Percentiles rank a stretch among this genome's conserved stretches.
These are phyloP conservation scores for Hormaphis cornu DNA, from an alignment of 1,140 invertebrate species.

Conservation along the genomic window DNA sequence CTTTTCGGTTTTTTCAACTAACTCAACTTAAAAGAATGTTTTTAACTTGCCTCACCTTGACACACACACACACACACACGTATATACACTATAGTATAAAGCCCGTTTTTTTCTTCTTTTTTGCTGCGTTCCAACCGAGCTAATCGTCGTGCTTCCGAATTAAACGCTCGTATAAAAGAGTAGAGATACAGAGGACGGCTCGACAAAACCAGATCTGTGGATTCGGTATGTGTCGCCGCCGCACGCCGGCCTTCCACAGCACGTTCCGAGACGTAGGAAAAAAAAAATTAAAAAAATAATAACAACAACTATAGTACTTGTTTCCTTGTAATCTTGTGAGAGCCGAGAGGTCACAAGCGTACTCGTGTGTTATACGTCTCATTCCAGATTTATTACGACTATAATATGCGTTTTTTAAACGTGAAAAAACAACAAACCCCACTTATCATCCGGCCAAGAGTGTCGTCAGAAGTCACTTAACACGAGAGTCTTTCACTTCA, in stretches of 20 bases:
- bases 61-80: too few relatives aligned
- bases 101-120: too few relatives aligned
- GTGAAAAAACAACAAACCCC: conserved; percentile 28
- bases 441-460: conserved; percentile 20
- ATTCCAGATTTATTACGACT: conserved; percentile 29
- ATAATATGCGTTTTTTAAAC: conserved; percentile 30
- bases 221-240: conserved; percentile 1
- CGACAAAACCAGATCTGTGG: background rate
- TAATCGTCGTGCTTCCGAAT: too few relatives aligned
- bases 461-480: conserved; percentile 29
- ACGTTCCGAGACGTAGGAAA: background rate
- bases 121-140: too few relatives aligned
- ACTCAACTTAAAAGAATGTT: too few relatives aligned
- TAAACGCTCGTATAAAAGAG: too few relatives aligned
- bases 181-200: too few relatives aligned
- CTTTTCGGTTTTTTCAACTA: too few relatives aligned
- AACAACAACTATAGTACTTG: conserved; percentile 23
- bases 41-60: too few relatives aligned
- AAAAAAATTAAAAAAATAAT: conserved; percentile 16
- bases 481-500: background rate
- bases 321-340: conserved; percentile 28
- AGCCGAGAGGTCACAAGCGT: conserved; percentile 27
- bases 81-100: too few relatives aligned
- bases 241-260: background rate
- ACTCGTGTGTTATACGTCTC: conserved; percentile 24